Evolutionary conservation across 2,888 invertebrate genomes (phyloP).

Genomic region (Acleris literana): DNA sequence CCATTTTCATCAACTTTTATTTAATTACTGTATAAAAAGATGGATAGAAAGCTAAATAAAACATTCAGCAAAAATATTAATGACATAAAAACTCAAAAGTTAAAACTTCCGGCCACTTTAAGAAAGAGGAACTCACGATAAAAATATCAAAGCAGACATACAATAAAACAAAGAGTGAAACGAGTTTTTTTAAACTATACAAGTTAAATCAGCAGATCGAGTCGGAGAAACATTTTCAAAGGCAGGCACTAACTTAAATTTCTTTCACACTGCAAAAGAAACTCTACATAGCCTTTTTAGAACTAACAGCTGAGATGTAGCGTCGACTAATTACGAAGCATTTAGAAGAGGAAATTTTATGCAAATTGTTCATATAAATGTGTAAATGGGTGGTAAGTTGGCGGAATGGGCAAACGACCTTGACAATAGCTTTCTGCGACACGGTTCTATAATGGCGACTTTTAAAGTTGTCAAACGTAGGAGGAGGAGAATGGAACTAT

Average conservation of each 20-base stretch:
- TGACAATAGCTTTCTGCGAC: too few species aligned
- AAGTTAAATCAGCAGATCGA: constrained; percentile 8
- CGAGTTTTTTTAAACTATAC: constrained; percentile 1
- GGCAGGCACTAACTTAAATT: constrained; percentile 10
- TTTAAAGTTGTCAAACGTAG: too few species aligned
- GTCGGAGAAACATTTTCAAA: constrained; percentile 5
- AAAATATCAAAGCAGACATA: neutral
- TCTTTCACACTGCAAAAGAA: constrained; percentile 10
- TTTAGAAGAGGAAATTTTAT: neutral
- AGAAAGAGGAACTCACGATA: neutral
- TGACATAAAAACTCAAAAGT: too few species aligned
- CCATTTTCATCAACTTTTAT: too few species aligned
- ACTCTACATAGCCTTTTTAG: neutral
- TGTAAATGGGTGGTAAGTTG: neutral
- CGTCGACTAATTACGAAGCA: constrained; percentile 5
- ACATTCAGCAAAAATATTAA: too few species aligned
- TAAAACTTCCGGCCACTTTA: too few species aligned
- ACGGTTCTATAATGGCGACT: too few species aligned
- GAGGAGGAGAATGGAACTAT: too few species aligned
- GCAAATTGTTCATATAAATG: neutral
- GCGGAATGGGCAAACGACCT: too few species aligned
- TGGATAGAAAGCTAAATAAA: too few species aligned
- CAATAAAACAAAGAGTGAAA: neutral
- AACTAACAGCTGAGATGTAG: constrained; percentile 3
- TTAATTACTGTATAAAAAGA: too few species aligned